Percentiles rank a stretch among this genome's conserved stretches.
These are phyloP conservation scores for Drosophila neonasuta DNA, from an alignment of 2,888 invertebrate genomes.

Conservation along the genomic window DNA sequence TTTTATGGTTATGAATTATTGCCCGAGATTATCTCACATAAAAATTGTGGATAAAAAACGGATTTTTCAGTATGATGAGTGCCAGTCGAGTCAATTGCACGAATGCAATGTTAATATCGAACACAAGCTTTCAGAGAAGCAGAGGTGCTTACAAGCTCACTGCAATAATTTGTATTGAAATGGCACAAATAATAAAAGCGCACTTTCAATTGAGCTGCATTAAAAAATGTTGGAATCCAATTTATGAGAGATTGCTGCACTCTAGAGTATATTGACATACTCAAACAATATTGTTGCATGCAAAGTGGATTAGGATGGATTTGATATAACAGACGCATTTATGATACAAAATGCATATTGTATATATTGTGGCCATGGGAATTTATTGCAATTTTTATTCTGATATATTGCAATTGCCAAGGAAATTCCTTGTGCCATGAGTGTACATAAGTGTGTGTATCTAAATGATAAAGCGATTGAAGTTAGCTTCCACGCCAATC, in stretches of 20 bases:
- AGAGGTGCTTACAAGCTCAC: slow-evolving; percentile 19
- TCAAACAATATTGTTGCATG: slow-evolving; percentile 44
- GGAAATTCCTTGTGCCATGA: not conserved
- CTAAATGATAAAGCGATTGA: slow-evolving; percentile 19
- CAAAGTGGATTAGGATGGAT: slow-evolving; percentile 44
- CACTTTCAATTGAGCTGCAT: slow-evolving; percentile 28
- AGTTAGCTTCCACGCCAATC: slow-evolving; percentile 4
- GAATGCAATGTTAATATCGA: slow-evolving; percentile 31
- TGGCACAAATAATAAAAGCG: slow-evolving; percentile 6
- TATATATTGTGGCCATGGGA: not conserved
- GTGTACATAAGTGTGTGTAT: not conserved
- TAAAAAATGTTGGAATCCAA: slow-evolving; percentile 32
- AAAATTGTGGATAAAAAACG: slow-evolving; percentile 42
- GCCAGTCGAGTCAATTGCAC: slow-evolving; percentile 24
- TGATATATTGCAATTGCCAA: slow-evolving; percentile 11
- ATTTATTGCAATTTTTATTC: slow-evolving; percentile 4
- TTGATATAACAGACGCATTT: slow-evolving; percentile 14
- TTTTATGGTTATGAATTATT: slow-evolving; percentile 77
- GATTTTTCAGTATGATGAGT: not conserved
- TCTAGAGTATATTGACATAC: slow-evolving; percentile 5
- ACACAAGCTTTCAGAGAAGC: slow-evolving; percentile 25
- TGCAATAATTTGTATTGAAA: slow-evolving; percentile 22
- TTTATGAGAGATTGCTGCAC: slow-evolving; percentile 14
- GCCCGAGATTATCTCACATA: slow-evolving; percentile 67
- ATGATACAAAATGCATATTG: slow-evolving; percentile 22